A percentile compares a stretch with the other conserved stretches of the same genome.
phyloP scores from a whole-genome alignment of 2,113 vertebrate genomes.

The Leptocoma aspasia region DNA sequence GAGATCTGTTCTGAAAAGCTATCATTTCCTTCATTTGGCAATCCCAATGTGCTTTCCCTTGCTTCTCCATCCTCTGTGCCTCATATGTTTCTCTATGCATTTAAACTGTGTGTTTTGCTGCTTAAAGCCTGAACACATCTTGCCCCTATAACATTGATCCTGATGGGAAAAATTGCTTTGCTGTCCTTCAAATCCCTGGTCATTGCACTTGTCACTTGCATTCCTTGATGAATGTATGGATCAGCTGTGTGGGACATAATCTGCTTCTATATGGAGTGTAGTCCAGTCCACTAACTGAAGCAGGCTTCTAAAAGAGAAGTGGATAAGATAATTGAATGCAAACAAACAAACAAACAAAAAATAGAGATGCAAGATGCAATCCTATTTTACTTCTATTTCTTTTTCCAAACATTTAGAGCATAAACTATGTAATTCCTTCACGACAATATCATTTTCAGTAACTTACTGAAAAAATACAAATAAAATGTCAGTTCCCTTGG shows the following conservation, averaged over 20 bases:
- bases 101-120: not conserved
- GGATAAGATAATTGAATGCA: not conserved
- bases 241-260: not conserved
- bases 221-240: not conserved
- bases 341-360: not conserved
- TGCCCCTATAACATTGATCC: not conserved
- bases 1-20: not conserved
- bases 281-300: not conserved
- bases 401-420: not conserved
- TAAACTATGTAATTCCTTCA: not conserved
- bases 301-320: not conserved
- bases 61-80: not conserved
- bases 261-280: fast-evolving
- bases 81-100: not conserved
- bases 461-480: not conserved
- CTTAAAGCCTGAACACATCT: not conserved
- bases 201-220: not conserved
- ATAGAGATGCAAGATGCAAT: not conserved
- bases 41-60: not conserved
- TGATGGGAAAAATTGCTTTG: not conserved
- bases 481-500: not conserved
- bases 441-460: not conserved
- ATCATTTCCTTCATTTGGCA: not conserved
- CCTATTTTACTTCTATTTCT: not conserved
- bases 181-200: not conserved